Evolutionary conservation across 2,797 vertebrate species (phyloP).

Genomic region (Perodicticus potto): DNA sequence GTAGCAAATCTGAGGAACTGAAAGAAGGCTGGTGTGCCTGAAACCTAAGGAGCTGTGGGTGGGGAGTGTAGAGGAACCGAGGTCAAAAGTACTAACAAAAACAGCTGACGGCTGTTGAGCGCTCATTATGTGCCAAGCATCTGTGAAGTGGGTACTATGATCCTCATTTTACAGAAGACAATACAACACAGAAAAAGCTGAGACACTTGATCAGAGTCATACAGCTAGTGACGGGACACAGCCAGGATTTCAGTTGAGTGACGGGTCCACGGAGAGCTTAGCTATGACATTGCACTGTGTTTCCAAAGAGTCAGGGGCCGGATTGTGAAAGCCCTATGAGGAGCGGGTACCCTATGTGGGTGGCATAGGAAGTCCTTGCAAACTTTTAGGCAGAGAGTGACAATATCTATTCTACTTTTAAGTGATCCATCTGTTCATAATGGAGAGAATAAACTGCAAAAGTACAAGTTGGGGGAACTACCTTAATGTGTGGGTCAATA

Average conservation of each 20-base stretch:
- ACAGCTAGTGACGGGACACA: background rate
- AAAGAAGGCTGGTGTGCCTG: background rate
- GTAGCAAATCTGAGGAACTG: slow-evolving; percentile 39
- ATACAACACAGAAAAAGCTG: background rate
- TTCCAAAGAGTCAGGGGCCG: background rate
- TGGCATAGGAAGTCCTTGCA: background rate
- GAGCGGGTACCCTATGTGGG: background rate
- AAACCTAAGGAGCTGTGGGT: background rate
- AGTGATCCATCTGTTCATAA: background rate
- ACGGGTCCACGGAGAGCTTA: accelerated
- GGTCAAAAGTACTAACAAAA: background rate
- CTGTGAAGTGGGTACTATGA: background rate
- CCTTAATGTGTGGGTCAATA: background rate
- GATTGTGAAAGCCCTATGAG: accelerated
- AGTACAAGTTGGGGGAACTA: background rate
- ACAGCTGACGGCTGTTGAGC: background rate
- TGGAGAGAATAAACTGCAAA: background rate
- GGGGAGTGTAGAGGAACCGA: background rate
- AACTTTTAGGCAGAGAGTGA: background rate
- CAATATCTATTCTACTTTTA: background rate
- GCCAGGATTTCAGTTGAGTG: background rate
- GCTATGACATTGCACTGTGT: background rate
- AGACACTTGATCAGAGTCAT: background rate
- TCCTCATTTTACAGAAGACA: background rate
- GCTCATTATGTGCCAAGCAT: background rate